Conservation (phyloP, 2,113 vertebrate genomes). For the Cebidichthys violaceus region DNA sequence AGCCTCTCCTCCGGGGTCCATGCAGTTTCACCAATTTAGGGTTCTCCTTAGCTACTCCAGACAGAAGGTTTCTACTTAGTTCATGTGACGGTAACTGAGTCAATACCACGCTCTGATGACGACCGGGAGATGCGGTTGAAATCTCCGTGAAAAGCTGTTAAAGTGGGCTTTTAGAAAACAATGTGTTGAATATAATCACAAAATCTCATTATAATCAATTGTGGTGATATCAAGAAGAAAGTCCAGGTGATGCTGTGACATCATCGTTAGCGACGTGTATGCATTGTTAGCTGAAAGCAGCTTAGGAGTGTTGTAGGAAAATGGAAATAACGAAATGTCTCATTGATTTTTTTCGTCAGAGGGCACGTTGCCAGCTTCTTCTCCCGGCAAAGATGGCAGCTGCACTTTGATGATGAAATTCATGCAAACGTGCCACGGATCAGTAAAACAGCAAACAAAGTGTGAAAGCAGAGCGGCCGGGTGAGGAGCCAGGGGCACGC, state of each 20-base stretch:
- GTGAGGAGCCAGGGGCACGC: neutral
- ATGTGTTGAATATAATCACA: neutral
- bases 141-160: neutral
- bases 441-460: conserved; percentile 1
- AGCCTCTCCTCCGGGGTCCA: neutral
- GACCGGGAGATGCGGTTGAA: neutral
- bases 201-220: neutral
- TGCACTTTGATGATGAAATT: conserved; percentile 59
- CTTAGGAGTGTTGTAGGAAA: conserved; percentile 11
- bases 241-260: neutral
- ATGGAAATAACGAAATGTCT: conserved; percentile 16
- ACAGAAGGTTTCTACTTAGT: neutral
- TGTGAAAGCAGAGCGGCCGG: neutral
- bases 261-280: neutral
- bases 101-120: neutral
- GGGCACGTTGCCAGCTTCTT: conserved; percentile 20
- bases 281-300: neutral
- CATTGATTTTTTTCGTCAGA: conserved; percentile 21
- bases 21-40: neutral
- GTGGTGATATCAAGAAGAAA: neutral
- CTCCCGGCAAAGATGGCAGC: conserved; percentile 29
- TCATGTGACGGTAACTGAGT: neutral
- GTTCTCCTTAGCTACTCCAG: neutral
- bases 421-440: conserved; percentile 28
- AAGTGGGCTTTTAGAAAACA: neutral